Evolutionary conservation across 1,140 invertebrate species (phyloP).

Genomic region (Neodiprion fabricii): DNA sequence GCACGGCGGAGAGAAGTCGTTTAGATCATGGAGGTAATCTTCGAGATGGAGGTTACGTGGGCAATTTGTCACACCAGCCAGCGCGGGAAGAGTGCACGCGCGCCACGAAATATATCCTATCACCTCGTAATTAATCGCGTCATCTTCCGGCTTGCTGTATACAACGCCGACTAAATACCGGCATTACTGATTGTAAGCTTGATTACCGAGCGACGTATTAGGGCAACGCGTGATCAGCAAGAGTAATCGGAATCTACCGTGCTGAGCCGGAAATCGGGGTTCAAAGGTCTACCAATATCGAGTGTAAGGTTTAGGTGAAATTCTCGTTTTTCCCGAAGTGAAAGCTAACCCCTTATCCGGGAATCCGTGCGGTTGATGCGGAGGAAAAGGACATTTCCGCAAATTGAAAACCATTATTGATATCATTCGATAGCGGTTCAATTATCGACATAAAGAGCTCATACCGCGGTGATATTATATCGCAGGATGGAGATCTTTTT

Average conservation of each 20-base stretch:
- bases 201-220: too few relatives aligned
- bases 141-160: background rate
- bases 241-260: too few relatives aligned
- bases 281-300: too few relatives aligned
- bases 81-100: background rate
- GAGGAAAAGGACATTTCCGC: background rate
- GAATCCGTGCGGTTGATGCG: background rate
- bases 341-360: too few relatives aligned
- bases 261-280: too few relatives aligned
- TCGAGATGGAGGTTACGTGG: background rate
- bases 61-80: background rate
- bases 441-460: constrained; percentile 4
- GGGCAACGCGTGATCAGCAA: too few relatives aligned
- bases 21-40: constrained; percentile 5
- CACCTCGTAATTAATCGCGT: background rate
- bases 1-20: background rate
- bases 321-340: too few relatives aligned
- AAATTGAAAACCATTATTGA: constrained; percentile 11
- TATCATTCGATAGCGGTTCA: constrained; percentile 9
- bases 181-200: too few relatives aligned
- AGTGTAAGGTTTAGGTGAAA: too few relatives aligned
- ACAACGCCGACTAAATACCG: background rate
- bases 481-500: background rate
- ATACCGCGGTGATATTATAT: background rate
- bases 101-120: background rate